Percentiles rank a stretch among this genome's conserved stretches.
These are phyloP conservation scores for Crambe crambe DNA, from an alignment of 37 sponge, comb jelly and placozoan species.

Conservation along the genomic window DNA sequence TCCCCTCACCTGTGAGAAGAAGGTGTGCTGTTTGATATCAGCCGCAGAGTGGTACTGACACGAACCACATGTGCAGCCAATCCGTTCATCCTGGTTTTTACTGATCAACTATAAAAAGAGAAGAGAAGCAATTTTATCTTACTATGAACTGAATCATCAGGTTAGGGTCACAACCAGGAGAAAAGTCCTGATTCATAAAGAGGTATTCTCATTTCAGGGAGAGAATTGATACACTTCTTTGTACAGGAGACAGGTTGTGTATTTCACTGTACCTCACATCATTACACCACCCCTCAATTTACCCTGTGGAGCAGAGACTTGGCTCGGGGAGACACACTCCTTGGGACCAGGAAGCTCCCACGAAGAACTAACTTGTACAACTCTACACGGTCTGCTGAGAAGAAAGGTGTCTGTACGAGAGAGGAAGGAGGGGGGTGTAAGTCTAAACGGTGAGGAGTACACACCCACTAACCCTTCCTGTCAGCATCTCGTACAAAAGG, in stretches of 20 bases:
- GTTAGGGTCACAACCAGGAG: too few species aligned
- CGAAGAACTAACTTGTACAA: conserved; percentile 60
- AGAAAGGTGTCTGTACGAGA: conserved; percentile 52
- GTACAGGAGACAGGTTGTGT: too few species aligned
- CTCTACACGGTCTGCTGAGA: conserved; percentile 63
- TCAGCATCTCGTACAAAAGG: conserved; percentile 75
- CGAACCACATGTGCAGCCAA: conserved; percentile 32
- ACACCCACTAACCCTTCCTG: conserved; percentile 54
- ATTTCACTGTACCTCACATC: too few species aligned
- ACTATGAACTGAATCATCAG: too few species aligned
- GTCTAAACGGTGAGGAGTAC: neutral
- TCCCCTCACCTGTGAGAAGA: conserved; percentile 63
- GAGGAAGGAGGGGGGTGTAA: neutral
- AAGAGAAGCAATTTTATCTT: neutral
- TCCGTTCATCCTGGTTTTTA: conserved; percentile 51
- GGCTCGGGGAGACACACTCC: conserved; percentile 51
- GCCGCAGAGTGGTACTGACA: conserved; percentile 13
- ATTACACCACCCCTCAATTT: too few species aligned
- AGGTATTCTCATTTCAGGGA: too few species aligned
- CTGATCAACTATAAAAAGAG: conserved; percentile 60
- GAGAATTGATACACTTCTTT: too few species aligned
- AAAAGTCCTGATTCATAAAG: too few species aligned
- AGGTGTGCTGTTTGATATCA: conserved; percentile 75
- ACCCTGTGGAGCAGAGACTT: conserved; percentile 56
- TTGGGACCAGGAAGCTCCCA: conserved; percentile 37